Evolutionary conservation across 2,113 vertebrate species (phyloP), one percentile per base, ranked within the genome.

Genomic region (Engraulis encrasicolus): DNA sequence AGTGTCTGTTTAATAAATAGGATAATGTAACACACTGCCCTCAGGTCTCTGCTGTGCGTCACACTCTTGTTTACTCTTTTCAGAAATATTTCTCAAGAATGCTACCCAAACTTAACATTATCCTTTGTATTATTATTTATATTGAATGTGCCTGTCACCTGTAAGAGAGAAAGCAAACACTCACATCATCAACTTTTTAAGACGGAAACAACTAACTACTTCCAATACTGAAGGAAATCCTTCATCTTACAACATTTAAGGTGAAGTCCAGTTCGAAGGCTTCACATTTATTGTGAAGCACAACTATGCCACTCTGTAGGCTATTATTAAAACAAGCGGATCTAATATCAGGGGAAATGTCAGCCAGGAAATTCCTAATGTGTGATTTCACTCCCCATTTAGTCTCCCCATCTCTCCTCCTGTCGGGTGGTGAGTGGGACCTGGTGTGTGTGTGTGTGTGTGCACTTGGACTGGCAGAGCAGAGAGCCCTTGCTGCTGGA

Each of bases 341-440:
- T 74, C 31, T 74, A 74, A 74, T 74, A 34, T 74, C 27, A 74
- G 34, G 31, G n/a, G 66, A 66, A 66, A 27, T 20, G 20, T 23
- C 27, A 34, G 14, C 31, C 66, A 74, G 66, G 31, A 74, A 11
- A 74, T 74, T 74, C 27, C 66, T 34, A 74, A 74, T 34, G 12
- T 17, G 27, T 36, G 66, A 74, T 74, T 74, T 74, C 66, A 74
- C 66, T 18, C n/a, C n/a, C n/a, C 27, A 74, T 74, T 34, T 74
- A 5, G 31, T 36, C 31, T 74, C 66, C 66, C 27, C 23, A 27
- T 34, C 66, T 34, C 11, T 23, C 31, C 66, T n/a, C n/a, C n/a
- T n/a, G n/a, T n/a, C n/a, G n/a, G 31, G 66, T 74, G 66, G 66
- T 74, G 4, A 66, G 27, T n/a, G n/a, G n/a, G n/a, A n/a, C n/a